Base-by-base conservation (phyloP, 2,797 vertebrate species). In the Amphiprion clarkii region DNA sequence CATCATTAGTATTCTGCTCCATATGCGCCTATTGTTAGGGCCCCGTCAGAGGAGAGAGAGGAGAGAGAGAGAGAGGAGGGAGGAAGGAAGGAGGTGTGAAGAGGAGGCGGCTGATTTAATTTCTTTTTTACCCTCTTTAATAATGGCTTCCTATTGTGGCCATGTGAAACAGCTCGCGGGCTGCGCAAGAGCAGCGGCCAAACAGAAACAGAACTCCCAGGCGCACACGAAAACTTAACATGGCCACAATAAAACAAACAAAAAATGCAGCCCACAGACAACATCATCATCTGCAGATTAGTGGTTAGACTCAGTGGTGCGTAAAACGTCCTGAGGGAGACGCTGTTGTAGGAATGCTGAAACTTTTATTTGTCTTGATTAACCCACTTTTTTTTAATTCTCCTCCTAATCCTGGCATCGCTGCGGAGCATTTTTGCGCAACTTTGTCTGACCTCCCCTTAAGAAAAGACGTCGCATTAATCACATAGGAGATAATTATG, bases 1-100 rank as follows among this genome's bases (percentile, higher is more conserved):
- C 73, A 78, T 90, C 87, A 95, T 96, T 95, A 95, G 92, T 95
- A 95, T 96, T 95, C 95, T 63, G 84, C 87, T 86, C 92, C 94
- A 95, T 87, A 81, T 89, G 87, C 87, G 87, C 54, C 94, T 91
- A 94, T 95, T 95, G 94, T 96, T 94, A 86, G 88, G 84, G 78
- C 82, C 82, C 81, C 59, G 74, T 72, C 68, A 19, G 84, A 85
- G 79, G 74, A 81, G 79, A 71, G 57, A 31, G 31, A 31, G 31
- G 57, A 31, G 31, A 31, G 31, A 31, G 31, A 7, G 78, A 73
- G 61, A 36, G 79, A 71, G 57, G 78, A 73, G 61, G 67, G 83
- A 60, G 67, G 56, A 52, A 74, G 68, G 69, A 33, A 67, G 87
- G 86, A 86, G 89, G 84, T 79, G 89, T 88, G 78, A 80, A 71